Evolutionary conservation across 2,888 invertebrate species (phyloP), one percentile per base, ranked within the genome.

Genomic region (Podotricha telesiphe): DNA sequence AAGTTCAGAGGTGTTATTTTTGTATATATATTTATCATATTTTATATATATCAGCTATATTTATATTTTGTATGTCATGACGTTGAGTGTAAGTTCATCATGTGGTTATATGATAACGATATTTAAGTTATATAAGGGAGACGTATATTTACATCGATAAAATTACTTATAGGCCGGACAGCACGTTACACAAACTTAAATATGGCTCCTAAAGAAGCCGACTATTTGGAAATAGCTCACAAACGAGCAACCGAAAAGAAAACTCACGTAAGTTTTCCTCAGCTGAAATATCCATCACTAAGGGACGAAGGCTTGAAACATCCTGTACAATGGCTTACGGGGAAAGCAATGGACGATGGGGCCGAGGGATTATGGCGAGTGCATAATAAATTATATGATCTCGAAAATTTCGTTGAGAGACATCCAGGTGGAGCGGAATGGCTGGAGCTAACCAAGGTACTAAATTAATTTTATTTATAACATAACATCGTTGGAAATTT

Each of bases 401-500:
- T 99, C 28, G 95, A 95, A 0, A 93, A 94, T 20, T 99, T 98
- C 83, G 91, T 96, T 6, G 86, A 95, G 4, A 93, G 90, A 56
- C 99, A 99, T 93, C 99, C 99, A 0, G 98, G 98, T 45, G 97
- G 98, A 1, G 79, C 91, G 0, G 95, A 96, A 80, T 97, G 97
- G 97, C 80, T 97, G 63, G 87, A 89, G 45, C 87, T 95, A 58
- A 95, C 96, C 0, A 94, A 95, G 93, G 97, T 95, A 37, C 11
- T 28, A 20, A 11, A 42, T 11, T 15, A 10, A 59, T 50, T 59
- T n/a, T n/a, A 22, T 48, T 62, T 40, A 53, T 6, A 28, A 17
- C 11, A 13, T 19, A 15, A 11, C 15, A 6, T 28, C 6, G 28
- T 2, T 6, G 28, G 6, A 28, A 28, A 28, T 28, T 2, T 28